phyloP scores from a whole-genome alignment of 2,888 invertebrate genomes.

The Abrostola triplasia region DNA sequence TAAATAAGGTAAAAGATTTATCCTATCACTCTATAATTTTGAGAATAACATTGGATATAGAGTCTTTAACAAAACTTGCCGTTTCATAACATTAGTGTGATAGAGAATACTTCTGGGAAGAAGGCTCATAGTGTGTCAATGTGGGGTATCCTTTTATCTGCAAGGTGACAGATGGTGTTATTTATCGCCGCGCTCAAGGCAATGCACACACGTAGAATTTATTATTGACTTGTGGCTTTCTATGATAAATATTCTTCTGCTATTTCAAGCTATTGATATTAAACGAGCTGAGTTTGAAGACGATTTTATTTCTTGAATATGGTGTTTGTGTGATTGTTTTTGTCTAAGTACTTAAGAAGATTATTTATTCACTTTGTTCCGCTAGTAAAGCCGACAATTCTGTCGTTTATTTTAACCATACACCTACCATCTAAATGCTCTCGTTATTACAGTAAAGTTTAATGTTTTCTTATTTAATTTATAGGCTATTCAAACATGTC shows the following conservation, averaged over 20 bases:
- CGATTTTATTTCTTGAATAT: neutral
- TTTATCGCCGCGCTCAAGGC: conserved; percentile 44
- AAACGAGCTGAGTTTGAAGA: conserved; percentile 20
- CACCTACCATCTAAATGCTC: too few species aligned
- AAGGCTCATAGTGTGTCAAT: conserved; percentile 46
- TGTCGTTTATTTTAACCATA: too few species aligned
- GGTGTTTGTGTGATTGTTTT: neutral
- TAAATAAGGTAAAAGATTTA: too few species aligned
- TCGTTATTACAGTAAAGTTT: too few species aligned
- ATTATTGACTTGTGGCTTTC: conserved; percentile 32
- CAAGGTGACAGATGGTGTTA: conserved; percentile 44
- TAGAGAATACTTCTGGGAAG: conserved; percentile 30
- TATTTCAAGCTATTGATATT: conserved; percentile 31
- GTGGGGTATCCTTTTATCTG: conserved; percentile 44
- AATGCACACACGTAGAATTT: conserved; percentile 45
- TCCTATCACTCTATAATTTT: too few species aligned
- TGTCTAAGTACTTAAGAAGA: too few species aligned
- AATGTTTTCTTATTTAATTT: too few species aligned
- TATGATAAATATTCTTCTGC: conserved; percentile 24
- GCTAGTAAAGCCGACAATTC: too few species aligned
- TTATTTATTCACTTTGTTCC: too few species aligned
- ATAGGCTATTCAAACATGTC: too few species aligned
- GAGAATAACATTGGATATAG: too few species aligned
- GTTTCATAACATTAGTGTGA: conserved; percentile 24
- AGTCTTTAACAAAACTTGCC: neutral